Conservation (phyloP, 2,113 vertebrate genomes). For the Malurus elegans region DNA sequence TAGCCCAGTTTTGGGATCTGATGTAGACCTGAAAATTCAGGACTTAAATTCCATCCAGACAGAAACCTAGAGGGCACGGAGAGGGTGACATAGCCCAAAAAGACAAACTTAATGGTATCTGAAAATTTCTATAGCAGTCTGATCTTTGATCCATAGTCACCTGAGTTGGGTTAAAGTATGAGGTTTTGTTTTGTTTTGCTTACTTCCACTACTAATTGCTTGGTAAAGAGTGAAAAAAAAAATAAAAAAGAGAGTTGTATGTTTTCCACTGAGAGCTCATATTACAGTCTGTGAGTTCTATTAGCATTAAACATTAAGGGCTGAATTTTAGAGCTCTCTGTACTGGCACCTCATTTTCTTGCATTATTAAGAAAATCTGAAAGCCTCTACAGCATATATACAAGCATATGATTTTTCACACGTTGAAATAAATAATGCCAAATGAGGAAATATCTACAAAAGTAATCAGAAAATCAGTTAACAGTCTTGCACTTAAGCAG, state of each 20-base stretch:
- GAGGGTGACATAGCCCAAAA: background rate
- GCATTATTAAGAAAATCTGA: background rate
- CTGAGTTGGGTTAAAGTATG: background rate
- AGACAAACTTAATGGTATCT: background rate
- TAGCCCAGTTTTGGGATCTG: background rate
- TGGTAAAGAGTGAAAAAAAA: background rate
- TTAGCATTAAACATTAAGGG: background rate
- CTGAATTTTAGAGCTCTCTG: background rate
- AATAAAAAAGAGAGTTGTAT: background rate
- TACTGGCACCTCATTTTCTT: background rate
- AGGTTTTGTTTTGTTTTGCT: background rate
- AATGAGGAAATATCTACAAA: background rate
- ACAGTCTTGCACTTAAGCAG: background rate
- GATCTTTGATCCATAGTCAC: background rate
- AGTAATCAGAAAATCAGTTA: background rate
- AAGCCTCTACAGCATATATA: background rate
- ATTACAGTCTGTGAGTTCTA: background rate
- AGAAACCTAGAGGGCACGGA: background rate
- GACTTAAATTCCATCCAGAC: background rate
- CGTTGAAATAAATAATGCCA: background rate
- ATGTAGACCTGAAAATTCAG: background rate
- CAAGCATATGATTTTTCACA: background rate
- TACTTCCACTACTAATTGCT: background rate
- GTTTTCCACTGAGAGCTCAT: background rate
- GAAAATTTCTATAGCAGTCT: background rate